Percentiles rank a stretch among this genome's conserved stretches.
phyloP scores from a whole-genome alignment of 2,113 vertebrate genomes.

The Sylvia atricapilla region DNA sequence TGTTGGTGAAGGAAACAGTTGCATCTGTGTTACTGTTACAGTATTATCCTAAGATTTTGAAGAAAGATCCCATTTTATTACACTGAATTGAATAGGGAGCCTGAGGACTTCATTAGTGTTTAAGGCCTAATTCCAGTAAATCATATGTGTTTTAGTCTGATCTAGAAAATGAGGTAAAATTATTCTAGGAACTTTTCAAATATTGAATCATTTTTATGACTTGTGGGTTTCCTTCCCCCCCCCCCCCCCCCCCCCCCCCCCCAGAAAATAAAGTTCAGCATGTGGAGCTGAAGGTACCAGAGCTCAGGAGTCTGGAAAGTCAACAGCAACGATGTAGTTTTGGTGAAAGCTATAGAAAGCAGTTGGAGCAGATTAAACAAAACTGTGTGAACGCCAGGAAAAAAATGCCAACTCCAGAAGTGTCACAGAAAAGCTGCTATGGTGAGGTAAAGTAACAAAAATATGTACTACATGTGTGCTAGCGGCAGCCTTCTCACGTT shows the following conservation, averaged over 20 bases:
- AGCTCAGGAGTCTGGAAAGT: slow-evolving; percentile 8
- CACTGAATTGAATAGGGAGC: neutral
- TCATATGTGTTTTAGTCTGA: neutral
- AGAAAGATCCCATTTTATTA: neutral
- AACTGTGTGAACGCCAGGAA: neutral
- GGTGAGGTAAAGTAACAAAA: slow-evolving; percentile 56
- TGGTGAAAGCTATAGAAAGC: slow-evolving; percentile 30
- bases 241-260: too few species aligned
- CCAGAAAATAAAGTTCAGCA: slow-evolving; percentile 55
- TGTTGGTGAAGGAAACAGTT: neutral
- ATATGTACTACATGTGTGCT: neutral
- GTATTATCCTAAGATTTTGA: neutral
- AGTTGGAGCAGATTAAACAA: slow-evolving; percentile 28
- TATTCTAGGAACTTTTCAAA: neutral
- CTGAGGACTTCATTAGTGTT: neutral
- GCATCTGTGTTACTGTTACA: neutral
- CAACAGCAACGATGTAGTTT: slow-evolving; percentile 30
- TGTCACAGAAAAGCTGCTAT: slow-evolving; percentile 16
- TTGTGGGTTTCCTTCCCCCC: too few species aligned
- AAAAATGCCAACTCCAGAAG: slow-evolving; percentile 44
- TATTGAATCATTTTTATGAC: neutral
- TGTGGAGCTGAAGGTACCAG: slow-evolving; percentile 36
- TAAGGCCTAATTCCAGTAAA: neutral
- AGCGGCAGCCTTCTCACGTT: neutral
- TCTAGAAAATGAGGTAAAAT: neutral